phyloP scores from a whole-genome alignment of 2,888 invertebrate species.

The Barypeithes pellucidus region DNA sequence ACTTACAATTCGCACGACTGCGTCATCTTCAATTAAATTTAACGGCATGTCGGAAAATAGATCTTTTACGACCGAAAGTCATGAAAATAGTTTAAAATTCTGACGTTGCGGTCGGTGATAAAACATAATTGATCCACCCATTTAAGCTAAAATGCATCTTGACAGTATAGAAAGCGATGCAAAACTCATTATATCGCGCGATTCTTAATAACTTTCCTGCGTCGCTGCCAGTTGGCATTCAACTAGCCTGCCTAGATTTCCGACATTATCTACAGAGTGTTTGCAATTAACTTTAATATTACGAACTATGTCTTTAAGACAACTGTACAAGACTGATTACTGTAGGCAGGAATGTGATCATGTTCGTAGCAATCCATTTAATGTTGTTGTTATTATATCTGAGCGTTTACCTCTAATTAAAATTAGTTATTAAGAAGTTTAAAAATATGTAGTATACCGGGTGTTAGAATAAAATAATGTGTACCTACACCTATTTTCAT shows the following conservation, averaged over 20 bases:
- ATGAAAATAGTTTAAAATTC: neutral
- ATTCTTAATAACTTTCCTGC: neutral
- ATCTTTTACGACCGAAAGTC: no score
- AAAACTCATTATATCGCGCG: neutral
- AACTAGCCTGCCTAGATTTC: constrained; percentile 7
- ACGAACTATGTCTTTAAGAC: constrained; percentile 19
- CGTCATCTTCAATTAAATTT: no score
- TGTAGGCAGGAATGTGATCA: neutral
- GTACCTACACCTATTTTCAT: no score
- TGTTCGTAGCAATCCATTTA: neutral
- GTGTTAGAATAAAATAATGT: no score
- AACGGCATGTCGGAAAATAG: no score
- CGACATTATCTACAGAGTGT: constrained; percentile 19
- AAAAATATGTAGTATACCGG: no score
- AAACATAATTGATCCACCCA: neutral
- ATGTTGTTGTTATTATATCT: neutral
- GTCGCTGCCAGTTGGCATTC: neutral
- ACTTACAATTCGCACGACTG: no score
- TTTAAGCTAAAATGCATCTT: neutral
- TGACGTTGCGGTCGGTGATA: neutral
- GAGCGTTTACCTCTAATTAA: no score
- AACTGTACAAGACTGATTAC: constrained; percentile 21
- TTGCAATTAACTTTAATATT: constrained; percentile 12
- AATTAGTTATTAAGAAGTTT: no score
- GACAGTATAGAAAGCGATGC: neutral